Evolutionary conservation across 2,888 invertebrate species (phyloP).

Genomic region (Pseudoips prasinana): DNA sequence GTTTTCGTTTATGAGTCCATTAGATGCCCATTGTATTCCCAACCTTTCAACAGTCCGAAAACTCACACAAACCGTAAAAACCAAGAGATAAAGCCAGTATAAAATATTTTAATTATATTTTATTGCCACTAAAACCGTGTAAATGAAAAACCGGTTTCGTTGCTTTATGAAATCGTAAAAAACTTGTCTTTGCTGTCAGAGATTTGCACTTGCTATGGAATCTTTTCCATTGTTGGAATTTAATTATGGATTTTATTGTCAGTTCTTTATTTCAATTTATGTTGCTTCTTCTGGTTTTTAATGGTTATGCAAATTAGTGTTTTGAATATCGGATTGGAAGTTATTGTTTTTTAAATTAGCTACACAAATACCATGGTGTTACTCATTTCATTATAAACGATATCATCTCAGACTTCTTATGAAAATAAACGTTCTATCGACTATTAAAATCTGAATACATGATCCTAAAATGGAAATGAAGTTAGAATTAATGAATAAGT

Average conservation of each 20-base stretch:
- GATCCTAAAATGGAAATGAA: no score
- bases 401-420: no score
- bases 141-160: slow-evolving; percentile 79
- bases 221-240: slow-evolving; percentile 67
- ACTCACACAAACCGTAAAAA: slow-evolving; percentile 65
- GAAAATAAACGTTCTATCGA: no score
- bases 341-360: no score
- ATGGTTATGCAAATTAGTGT: slow-evolving; percentile 19
- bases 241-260: slow-evolving; percentile 57
- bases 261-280: slow-evolving; percentile 31
- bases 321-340: no score
- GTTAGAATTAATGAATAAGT: no score
- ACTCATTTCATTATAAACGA: no score
- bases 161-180: slow-evolving; percentile 79
- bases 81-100: slow-evolving; percentile 68
- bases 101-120: slow-evolving; percentile 83
- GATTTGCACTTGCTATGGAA: slow-evolving; percentile 65
- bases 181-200: slow-evolving; percentile 66
- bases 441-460: no score
- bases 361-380: no score
- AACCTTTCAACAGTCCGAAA: slow-evolving; percentile 53
- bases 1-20: no score
- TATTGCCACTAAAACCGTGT: slow-evolving; percentile 79
- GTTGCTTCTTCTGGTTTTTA: slow-evolving; percentile 33
- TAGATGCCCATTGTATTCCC: slow-evolving; percentile 35